Evolutionary conservation across 35 echinoderm and acorn worm species (phyloP).

Genomic region (Hemicentrotus pulcherrimus): DNA sequence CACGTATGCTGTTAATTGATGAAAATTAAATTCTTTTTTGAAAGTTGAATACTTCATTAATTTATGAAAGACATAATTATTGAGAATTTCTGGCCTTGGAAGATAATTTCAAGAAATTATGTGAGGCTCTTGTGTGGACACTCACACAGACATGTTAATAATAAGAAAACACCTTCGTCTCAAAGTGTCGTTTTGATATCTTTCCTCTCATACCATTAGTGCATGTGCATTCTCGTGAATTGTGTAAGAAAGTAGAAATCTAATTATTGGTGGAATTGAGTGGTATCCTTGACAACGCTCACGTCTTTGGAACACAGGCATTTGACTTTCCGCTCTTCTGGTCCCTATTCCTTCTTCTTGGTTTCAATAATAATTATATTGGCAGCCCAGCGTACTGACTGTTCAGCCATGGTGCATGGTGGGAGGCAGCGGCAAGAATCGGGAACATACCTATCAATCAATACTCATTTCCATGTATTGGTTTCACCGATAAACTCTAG

Average conservation of each 20-base stretch:
- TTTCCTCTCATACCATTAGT: background rate
- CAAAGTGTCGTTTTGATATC: background rate
- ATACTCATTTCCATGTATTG: background rate
- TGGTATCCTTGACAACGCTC: slow-evolving; percentile 9
- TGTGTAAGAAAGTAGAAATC: slow-evolving; percentile 19
- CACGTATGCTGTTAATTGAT: background rate
- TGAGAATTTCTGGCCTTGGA: background rate
- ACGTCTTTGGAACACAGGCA: slow-evolving; percentile 16
- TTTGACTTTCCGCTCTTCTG: slow-evolving; percentile 10
- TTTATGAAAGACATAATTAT: background rate
- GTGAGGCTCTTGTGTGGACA: background rate
- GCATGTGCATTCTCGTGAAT: background rate
- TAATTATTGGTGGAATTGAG: slow-evolving; percentile 3
- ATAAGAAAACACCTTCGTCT: background rate
- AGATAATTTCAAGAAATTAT: background rate
- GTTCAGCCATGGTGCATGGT: background rate
- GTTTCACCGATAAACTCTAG: background rate
- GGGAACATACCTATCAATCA: background rate
- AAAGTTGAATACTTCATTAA: background rate
- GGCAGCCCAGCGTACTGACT: background rate
- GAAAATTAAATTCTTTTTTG: background rate
- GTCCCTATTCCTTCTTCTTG: background rate
- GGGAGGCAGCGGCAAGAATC: background rate
- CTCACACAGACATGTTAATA: background rate
- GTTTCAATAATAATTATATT: slow-evolving; percentile 21